A percentile compares a stretch with the other conserved stretches of the same genome.
These are phyloP conservation scores for Sisor rabdophorus DNA, from an alignment of 2,113 vertebrate species.

Conservation along the genomic window DNA sequence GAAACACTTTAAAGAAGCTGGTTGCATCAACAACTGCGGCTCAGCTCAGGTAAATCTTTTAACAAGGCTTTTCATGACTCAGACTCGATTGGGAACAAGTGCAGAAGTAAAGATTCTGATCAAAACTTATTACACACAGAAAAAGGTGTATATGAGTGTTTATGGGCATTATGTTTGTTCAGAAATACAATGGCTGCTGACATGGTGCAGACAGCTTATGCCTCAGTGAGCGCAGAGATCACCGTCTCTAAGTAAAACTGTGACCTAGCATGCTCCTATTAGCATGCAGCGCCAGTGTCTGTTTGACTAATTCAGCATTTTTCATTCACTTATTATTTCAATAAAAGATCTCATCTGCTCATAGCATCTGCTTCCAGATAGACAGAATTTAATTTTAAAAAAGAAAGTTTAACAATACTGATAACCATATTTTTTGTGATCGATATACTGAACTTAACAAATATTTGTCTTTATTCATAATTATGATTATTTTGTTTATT, in stretches of 20 bases:
- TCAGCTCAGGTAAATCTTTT: constrained; percentile 13
- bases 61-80: not conserved
- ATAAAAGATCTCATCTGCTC: not conserved
- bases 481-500: too few relatives aligned
- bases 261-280: not conserved
- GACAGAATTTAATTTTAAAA: too few relatives aligned
- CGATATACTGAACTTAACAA: too few relatives aligned
- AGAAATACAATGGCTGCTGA: not conserved
- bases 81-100: not conserved
- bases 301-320: not conserved
- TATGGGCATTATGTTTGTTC: constrained; percentile 1
- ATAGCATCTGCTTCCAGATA: too few relatives aligned
- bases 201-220: not conserved
- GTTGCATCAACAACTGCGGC: constrained; percentile 3
- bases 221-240: not conserved
- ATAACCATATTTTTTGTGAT: too few relatives aligned
- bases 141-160: constrained; percentile 31
- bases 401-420: too few relatives aligned
- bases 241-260: constrained; percentile 2
- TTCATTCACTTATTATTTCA: not conserved
- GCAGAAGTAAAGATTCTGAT: not conserved
- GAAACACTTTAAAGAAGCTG: constrained; percentile 9
- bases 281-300: not conserved
- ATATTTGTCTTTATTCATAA: too few relatives aligned
- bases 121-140: not conserved